Percentiles rank a stretch among this genome's conserved stretches.
These are phyloP conservation scores for Himalopsyche tibetana DNA, from an alignment of 2,888 invertebrate species.

Conservation along the genomic window DNA sequence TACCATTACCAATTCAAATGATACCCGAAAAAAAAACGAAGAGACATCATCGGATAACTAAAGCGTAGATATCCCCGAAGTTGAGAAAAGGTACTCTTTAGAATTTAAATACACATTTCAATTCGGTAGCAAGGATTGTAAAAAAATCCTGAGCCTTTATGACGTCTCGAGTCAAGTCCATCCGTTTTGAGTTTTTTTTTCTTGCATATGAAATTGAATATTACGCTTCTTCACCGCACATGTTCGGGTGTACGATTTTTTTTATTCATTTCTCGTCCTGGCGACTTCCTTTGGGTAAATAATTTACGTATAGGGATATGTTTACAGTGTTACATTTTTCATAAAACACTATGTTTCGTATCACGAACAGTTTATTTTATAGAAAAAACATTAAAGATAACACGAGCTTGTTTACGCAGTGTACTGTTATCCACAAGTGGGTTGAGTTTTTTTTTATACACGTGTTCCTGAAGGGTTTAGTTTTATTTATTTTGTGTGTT, in stretches of 20 bases:
- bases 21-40: background rate
- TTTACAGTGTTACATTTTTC: background rate
- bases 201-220: constrained; percentile 3
- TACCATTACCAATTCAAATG: background rate
- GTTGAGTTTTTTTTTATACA: background rate
- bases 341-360: background rate
- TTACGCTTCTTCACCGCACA: constrained; percentile 38
- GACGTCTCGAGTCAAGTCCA: background rate
- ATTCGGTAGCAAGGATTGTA: background rate
- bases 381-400: constrained; percentile 24
- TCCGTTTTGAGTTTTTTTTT: constrained; percentile 3
- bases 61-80: no score
- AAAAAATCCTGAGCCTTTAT: background rate
- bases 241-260: constrained; percentile 51
- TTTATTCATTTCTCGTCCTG: constrained; percentile 58
- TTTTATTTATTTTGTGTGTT: no score
- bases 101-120: no score
- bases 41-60: background rate
- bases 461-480: background rate
- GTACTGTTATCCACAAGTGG: constrained; percentile 17
- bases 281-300: constrained; percentile 52
- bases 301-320: constrained; percentile 11
- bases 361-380: constrained; percentile 22
- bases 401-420: background rate
- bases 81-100: no score